These are phyloP conservation scores for Lepidurus apus DNA, from an alignment of 1,140 invertebrate genomes.

Conservation along the genomic window DNA sequence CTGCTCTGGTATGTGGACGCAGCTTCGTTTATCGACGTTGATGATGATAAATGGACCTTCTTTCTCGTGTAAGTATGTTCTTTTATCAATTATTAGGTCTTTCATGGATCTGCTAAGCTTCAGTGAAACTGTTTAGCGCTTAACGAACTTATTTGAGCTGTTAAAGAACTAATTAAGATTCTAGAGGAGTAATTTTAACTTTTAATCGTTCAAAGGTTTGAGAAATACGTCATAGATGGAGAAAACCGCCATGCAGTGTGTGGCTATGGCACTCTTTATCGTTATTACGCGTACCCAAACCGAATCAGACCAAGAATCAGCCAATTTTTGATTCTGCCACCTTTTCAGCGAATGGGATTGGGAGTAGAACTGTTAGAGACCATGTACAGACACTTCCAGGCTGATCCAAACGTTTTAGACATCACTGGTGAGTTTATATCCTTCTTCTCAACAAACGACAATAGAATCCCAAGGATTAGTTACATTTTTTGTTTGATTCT, in stretches of 20 bases:
- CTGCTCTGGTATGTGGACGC: constrained; percentile 94
- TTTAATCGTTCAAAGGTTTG: constrained; percentile 57
- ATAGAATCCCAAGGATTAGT: constrained; percentile 30
- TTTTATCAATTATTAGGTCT: background rate
- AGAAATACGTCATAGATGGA: constrained; percentile 67
- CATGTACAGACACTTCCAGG: constrained; percentile 71
- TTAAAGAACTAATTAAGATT: background rate
- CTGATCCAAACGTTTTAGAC: constrained; percentile 66
- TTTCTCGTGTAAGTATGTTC: constrained; percentile 71
- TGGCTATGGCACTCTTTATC: constrained; percentile 87
- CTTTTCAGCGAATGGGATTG: constrained; percentile 77
- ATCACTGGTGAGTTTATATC: constrained; percentile 62
- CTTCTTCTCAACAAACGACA: background rate
- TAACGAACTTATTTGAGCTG: background rate
- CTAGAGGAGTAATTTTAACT: background rate
- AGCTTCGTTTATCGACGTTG: constrained; percentile 81
- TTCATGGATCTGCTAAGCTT: background rate
- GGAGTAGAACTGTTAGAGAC: constrained; percentile 68
- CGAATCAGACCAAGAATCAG: constrained; percentile 81
- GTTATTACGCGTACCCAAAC: constrained; percentile 88
- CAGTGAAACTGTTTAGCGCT: no score
- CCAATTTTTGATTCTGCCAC: constrained; percentile 83
- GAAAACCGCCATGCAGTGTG: constrained; percentile 63
- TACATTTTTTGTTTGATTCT: constrained; percentile 39
- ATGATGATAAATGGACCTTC: constrained; percentile 87